Evolutionary conservation across 2,888 invertebrate genomes (phyloP).

Genomic region (Chrysotoxum bicinctum): DNA sequence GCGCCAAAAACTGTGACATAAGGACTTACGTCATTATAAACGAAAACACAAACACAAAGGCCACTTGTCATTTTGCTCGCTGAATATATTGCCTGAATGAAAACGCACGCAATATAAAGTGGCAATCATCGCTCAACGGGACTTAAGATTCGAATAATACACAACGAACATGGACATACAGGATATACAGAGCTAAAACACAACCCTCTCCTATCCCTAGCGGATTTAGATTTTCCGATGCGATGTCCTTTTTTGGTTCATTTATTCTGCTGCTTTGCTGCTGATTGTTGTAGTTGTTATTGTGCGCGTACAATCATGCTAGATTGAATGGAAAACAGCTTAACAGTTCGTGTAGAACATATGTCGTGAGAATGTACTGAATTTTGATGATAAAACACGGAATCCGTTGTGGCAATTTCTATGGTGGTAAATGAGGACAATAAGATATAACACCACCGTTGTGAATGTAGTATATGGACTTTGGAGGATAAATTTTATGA

Average conservation of each 20-base stretch:
- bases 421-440: constrained; percentile 14
- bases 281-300: background rate
- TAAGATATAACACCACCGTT: background rate
- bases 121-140: constrained; percentile 65
- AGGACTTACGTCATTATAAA: background rate
- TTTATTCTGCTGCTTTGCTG: background rate
- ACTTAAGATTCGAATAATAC: constrained; percentile 39
- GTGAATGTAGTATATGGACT: background rate
- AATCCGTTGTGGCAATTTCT: background rate
- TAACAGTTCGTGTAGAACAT: constrained; percentile 59
- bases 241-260: constrained; percentile 57
- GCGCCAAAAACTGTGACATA: constrained; percentile 32
- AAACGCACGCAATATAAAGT: constrained; percentile 57
- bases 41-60: constrained; percentile 7
- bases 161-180: constrained; percentile 2
- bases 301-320: constrained; percentile 21
- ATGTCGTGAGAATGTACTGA: constrained; percentile 54
- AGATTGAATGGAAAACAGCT: constrained; percentile 35
- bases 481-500: background rate
- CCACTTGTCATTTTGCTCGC: constrained; percentile 41
- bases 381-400: constrained; percentile 50
- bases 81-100: constrained; percentile 39
- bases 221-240: constrained; percentile 51
- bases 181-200: constrained; percentile 22
- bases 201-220: constrained; percentile 22